phyloP scores from a whole-genome alignment of 2,113 vertebrate genomes.

The Laterallus jamaicensis region DNA sequence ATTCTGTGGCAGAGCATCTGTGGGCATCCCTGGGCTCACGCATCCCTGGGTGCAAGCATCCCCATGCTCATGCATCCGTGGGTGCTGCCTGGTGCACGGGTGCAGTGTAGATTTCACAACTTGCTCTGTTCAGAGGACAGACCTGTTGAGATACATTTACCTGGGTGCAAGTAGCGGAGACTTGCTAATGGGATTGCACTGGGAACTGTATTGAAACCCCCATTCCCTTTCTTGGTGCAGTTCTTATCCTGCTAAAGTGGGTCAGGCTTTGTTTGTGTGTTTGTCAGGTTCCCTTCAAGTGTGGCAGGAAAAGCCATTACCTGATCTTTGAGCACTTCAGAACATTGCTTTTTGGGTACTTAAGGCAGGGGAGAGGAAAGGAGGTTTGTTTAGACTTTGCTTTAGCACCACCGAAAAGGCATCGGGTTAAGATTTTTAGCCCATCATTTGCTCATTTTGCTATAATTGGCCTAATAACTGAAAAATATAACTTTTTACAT shows the following conservation, averaged over 20 bases:
- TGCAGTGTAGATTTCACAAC: not conserved
- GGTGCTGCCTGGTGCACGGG: not conserved
- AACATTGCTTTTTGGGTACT: not conserved
- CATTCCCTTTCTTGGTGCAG: not conserved
- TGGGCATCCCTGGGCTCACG: not conserved
- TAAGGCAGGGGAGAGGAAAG: not conserved
- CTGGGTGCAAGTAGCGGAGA: not conserved
- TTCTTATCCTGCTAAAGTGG: constrained; percentile 1
- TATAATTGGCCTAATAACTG: constrained; percentile 15
- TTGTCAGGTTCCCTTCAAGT: not conserved
- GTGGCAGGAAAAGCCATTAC: not conserved
- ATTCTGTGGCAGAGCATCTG: no score
- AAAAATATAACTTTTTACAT: not conserved
- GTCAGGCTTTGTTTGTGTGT: constrained; percentile 41
- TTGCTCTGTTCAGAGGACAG: not conserved
- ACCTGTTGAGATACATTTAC: not conserved
- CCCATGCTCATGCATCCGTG: not conserved
- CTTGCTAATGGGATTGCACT: not conserved
- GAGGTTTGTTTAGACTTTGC: not conserved
- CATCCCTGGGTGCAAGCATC: not conserved
- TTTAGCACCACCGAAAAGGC: not conserved
- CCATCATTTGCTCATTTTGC: not conserved
- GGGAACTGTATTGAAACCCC: not conserved
- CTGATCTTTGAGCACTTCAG: not conserved
- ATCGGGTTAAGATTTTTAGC: not conserved